phyloP scores from a whole-genome alignment of 2,797 vertebrate species.

The Masticophis lateralis region DNA sequence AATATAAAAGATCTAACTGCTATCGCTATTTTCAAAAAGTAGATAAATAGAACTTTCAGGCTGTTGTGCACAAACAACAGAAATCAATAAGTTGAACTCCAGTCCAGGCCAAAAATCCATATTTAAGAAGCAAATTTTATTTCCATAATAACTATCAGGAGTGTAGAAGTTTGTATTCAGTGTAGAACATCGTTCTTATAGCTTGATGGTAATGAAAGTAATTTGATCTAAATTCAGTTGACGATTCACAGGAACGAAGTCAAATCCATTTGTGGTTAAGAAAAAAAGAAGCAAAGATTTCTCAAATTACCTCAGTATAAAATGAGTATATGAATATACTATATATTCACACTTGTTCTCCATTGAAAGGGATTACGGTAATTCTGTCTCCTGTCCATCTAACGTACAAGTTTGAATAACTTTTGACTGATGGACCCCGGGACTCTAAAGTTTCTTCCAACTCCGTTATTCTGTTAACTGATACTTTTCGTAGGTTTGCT shows the following conservation, averaged over 20 bases:
- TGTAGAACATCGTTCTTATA: not conserved
- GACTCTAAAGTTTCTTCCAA: too few species aligned
- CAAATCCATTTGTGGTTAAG: not conserved
- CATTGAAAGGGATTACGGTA: not conserved
- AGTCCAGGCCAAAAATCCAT: not conserved
- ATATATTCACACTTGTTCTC: not conserved
- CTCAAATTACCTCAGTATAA: not conserved
- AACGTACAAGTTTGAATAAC: not conserved
- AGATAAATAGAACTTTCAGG: conserved; percentile 29
- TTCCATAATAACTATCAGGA: not conserved
- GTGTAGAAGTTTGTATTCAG: not conserved
- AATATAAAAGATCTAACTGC: conserved; percentile 31
- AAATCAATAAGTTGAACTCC: not conserved
- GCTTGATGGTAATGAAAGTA: not conserved
- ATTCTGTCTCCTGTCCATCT: not conserved
- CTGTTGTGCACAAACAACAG: not conserved
- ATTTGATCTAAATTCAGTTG: not conserved
- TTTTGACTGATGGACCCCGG: not conserved
- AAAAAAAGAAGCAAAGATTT: not conserved
- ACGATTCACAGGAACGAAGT: not conserved
- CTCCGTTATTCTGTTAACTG: too few species aligned
- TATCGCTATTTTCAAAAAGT: conserved; percentile 22
- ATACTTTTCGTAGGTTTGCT: too few species aligned
- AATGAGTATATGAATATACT: not conserved
- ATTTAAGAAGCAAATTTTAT: not conserved